A percentile compares a stretch with the other conserved stretches of the same genome.
phyloP scores from a whole-genome alignment of 1,140 invertebrate genomes.

The Araneus ventricosus region DNA sequence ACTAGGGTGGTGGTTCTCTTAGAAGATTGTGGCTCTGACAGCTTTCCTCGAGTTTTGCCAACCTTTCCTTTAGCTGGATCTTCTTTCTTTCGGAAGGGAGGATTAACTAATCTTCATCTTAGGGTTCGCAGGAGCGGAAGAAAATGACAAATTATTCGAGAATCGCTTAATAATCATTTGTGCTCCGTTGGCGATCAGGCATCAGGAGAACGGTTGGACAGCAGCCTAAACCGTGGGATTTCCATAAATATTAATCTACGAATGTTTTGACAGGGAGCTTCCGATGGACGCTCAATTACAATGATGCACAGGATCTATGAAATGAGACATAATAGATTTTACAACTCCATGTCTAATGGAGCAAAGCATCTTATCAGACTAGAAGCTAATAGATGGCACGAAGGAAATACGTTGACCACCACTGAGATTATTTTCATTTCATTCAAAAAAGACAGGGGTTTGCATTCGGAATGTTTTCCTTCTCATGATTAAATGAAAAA shows the following conservation, averaged over 20 bases:
- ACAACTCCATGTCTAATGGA: background rate
- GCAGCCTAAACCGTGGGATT: slow-evolving; percentile 48
- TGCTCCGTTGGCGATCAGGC: slow-evolving; percentile 47
- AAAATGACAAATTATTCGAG: slow-evolving; percentile 74
- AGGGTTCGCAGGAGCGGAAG: slow-evolving; percentile 57
- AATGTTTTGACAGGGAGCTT: slow-evolving; percentile 68
- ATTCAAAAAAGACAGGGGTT: too few species aligned
- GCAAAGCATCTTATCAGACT: background rate
- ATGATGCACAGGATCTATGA: slow-evolving; percentile 48
- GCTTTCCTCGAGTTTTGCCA: slow-evolving; percentile 71
- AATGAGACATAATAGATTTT: slow-evolving; percentile 42
- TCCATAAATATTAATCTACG: slow-evolving; percentile 70
- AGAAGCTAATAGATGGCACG: background rate
- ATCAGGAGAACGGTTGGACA: slow-evolving; percentile 9
- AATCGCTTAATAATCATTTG: slow-evolving; percentile 75
- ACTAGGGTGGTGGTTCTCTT: slow-evolving; percentile 55
- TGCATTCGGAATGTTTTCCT: background rate
- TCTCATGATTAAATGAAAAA: too few species aligned
- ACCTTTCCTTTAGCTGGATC: slow-evolving; percentile 52
- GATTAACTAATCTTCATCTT: slow-evolving; percentile 73
- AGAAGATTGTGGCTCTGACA: slow-evolving; percentile 72
- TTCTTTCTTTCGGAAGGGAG: slow-evolving; percentile 43
- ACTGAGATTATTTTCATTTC: background rate
- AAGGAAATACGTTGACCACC: background rate
- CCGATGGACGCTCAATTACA: background rate